Percentiles rank a stretch among this genome's conserved stretches.
These are phyloP conservation scores for Melopsittacus undulatus DNA, from an alignment of 2,797 vertebrate genomes.

Conservation along the genomic window DNA sequence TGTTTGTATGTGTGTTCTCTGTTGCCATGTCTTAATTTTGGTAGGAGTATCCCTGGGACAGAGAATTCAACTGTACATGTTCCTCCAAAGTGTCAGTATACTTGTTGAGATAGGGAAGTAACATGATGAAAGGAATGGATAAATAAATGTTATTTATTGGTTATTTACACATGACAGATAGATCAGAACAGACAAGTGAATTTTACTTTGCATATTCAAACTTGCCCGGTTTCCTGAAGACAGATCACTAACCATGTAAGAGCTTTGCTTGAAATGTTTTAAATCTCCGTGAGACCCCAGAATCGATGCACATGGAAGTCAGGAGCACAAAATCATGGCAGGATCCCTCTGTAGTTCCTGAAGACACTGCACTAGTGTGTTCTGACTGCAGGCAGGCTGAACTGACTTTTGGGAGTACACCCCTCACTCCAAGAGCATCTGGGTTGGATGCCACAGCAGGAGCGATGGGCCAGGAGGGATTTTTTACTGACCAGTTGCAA, in stretches of 20 bases:
- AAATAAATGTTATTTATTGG: background rate
- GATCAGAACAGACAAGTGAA: background rate
- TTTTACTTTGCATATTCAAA: background rate
- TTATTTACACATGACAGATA: background rate
- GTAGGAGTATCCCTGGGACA: background rate
- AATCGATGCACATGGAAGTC: background rate
- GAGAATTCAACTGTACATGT: background rate
- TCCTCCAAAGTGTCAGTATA: background rate
- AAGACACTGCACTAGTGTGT: fast-evolving
- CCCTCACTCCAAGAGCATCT: background rate
- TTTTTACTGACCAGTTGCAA: background rate
- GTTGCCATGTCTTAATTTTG: background rate
- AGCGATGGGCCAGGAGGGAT: background rate
- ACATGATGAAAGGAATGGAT: background rate
- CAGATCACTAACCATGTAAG: background rate
- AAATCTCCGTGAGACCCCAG: background rate
- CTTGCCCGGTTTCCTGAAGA: background rate
- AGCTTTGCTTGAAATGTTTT: background rate
- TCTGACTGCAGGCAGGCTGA: background rate
- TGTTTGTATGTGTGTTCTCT: background rate
- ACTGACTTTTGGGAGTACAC: background rate
- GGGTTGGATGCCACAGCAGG: background rate
- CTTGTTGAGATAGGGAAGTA: background rate
- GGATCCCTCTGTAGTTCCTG: background rate
- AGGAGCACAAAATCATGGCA: background rate